phyloP scores from a whole-genome alignment of 2,113 vertebrate genomes.

The Heterotis niloticus region DNA sequence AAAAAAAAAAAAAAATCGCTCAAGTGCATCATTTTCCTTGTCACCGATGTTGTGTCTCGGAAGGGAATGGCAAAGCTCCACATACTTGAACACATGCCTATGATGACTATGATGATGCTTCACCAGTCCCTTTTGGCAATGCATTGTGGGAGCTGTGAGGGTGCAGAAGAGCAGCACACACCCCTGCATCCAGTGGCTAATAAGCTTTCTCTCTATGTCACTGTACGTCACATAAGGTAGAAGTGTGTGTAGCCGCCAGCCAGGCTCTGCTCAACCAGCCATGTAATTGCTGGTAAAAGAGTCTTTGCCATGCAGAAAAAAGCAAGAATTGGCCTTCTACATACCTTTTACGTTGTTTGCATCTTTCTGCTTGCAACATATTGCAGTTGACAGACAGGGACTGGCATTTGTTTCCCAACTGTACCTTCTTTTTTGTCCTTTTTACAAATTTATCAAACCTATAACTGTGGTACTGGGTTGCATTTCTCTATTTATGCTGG shows the following conservation, averaged over 20 bases:
- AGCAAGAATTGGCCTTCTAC: not conserved
- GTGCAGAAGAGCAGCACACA: not conserved
- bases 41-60: too few relatives aligned
- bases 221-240: not conserved
- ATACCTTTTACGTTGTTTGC: not conserved
- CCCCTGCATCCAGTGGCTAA: constrained; percentile 2
- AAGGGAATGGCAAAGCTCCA: too few relatives aligned
- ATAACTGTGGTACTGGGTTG: not conserved
- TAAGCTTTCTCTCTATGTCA: not conserved
- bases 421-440: not conserved
- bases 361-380: not conserved
- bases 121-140: not conserved
- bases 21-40: too few relatives aligned
- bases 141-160: too few relatives aligned
- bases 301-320: not conserved
- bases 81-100: too few relatives aligned
- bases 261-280: not conserved
- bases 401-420: not conserved
- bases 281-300: constrained; percentile 18
- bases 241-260: constrained; percentile 5
- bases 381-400: not conserved
- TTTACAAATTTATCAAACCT: not conserved
- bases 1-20: too few relatives aligned
- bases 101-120: too few relatives aligned
- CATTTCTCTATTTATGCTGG: not conserved